Evolutionary conservation across 2,113 vertebrate species (phyloP), one percentile per base, ranked within the genome.

Genomic region (Pedionomus torquatus): DNA sequence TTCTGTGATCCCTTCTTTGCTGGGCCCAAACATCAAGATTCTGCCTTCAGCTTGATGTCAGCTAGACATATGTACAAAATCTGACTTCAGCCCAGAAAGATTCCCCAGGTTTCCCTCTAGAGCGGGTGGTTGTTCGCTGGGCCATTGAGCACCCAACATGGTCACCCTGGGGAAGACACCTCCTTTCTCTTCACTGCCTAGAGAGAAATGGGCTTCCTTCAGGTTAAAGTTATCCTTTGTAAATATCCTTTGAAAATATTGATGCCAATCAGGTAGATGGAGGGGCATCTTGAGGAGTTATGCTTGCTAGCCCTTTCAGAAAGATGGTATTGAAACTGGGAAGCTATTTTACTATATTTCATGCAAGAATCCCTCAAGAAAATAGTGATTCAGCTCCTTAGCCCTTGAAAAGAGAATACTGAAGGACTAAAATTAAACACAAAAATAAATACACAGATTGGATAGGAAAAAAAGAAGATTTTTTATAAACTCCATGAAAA

Each of bases 401-500:
- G 35, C 12, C 35, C 28, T 78, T 89, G 35, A 31, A 68, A 93
- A 95, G 48, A 82, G 23, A 86, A 78, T 74, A 78, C 23, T 71
- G 23, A 14, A 2, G 3, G 39, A 28, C 79, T 94, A 71, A 90
- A 97, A 96, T 86, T 80, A 90, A 94, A 87, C 30, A 71, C 33
- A 66, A 74, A 89, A 89, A 80, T 46, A 95, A 91, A 70, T 90
- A 83, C 26, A 83, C 17, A 66, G 63, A 93, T 89, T 95, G 39
- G 35, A 52, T 31, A 39, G 8, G 23, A n/a, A 83, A 85, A 61
- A 20, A 87, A 72, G 13, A 60, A 7, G 10, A 25, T 60, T 75
- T 79, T 88, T 70, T 93, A 77, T 74, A 44, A 86, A 81, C 46
- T 86, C 23, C 39, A 17, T 75, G 66, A 88, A 92, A 96, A 81